Percentiles rank a stretch among this genome's conserved stretches.
phyloP scores from a whole-genome alignment of 2,113 vertebrate species.

The Bungarus multicinctus region DNA sequence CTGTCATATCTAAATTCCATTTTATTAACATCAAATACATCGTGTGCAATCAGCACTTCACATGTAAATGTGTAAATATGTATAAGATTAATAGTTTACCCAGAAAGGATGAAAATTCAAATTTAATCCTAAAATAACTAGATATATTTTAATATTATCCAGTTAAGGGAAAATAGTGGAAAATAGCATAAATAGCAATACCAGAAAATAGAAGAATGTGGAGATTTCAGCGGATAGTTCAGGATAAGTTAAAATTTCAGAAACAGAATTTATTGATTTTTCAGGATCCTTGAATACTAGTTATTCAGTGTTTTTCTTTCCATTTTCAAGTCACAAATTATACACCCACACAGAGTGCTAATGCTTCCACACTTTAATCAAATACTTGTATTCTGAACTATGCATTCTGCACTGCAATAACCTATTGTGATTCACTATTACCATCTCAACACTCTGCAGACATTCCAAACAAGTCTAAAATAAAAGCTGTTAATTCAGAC shows the following conservation, averaged over 20 bases:
- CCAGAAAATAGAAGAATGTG: too few species aligned
- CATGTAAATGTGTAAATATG: neutral
- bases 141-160: neutral
- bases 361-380: neutral
- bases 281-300: neutral
- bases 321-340: neutral
- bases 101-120: neutral
- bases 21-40: neutral
- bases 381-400: neutral
- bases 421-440: slow-evolving; percentile 11
- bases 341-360: neutral
- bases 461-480: slow-evolving; percentile 22
- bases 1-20: neutral
- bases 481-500: slow-evolving; percentile 14
- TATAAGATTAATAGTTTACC: neutral
- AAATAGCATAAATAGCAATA: neutral
- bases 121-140: neutral
- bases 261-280: neutral
- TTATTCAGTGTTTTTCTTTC: neutral
- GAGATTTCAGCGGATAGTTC: neutral
- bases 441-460: neutral
- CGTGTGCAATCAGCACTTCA: neutral
- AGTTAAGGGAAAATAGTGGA: neutral
- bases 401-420: neutral
- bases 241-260: neutral